Evolutionary conservation across 2,797 vertebrate genomes (phyloP).

Genomic region (Erpetoichthys calabaricus): DNA sequence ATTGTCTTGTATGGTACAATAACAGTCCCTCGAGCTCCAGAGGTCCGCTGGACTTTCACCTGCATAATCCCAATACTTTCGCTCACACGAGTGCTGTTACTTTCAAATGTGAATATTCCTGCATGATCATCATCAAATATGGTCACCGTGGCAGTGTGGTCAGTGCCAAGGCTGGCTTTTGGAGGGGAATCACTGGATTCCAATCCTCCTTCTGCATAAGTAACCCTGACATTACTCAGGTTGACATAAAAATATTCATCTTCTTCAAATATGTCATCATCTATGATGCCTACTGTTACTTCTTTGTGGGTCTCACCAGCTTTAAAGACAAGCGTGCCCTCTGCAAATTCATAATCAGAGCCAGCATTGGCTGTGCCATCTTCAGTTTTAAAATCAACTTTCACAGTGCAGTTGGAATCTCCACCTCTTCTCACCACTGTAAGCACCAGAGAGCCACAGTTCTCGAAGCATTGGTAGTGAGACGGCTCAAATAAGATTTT

Average conservation of each 20-base stretch:
- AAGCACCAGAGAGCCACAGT: slow-evolving; percentile 64
- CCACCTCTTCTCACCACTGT: slow-evolving; percentile 50
- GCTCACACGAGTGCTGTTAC: slow-evolving; percentile 43
- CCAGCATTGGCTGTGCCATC: slow-evolving; percentile 69
- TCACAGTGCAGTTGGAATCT: slow-evolving; percentile 45
- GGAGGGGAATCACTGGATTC: slow-evolving; percentile 34
- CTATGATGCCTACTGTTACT: slow-evolving; percentile 62
- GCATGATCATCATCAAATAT: slow-evolving; percentile 75
- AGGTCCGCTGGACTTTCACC: slow-evolving; percentile 51
- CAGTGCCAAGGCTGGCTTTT: slow-evolving; percentile 51
- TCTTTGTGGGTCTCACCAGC: slow-evolving; percentile 61
- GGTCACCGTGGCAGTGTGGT: slow-evolving; percentile 62
- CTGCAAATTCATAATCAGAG: slow-evolving; percentile 68
- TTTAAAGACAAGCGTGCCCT: slow-evolving; percentile 63
- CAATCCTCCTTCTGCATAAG: slow-evolving; percentile 20
- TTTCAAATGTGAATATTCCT: slow-evolving; percentile 68
- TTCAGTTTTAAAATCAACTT: slow-evolving; percentile 68
- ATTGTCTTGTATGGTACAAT: slow-evolving; percentile 53
- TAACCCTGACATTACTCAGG: slow-evolving; percentile 56
- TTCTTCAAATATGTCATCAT: slow-evolving; percentile 73
- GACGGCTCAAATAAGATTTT: slow-evolving; percentile 55
- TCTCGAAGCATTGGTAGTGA: slow-evolving; percentile 69
- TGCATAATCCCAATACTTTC: slow-evolving; percentile 52
- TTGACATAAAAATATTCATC: slow-evolving; percentile 72
- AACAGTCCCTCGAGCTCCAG: slow-evolving; percentile 51